phyloP scores from a whole-genome alignment of 2,888 invertebrate genomes.

The Idaea aversata region DNA sequence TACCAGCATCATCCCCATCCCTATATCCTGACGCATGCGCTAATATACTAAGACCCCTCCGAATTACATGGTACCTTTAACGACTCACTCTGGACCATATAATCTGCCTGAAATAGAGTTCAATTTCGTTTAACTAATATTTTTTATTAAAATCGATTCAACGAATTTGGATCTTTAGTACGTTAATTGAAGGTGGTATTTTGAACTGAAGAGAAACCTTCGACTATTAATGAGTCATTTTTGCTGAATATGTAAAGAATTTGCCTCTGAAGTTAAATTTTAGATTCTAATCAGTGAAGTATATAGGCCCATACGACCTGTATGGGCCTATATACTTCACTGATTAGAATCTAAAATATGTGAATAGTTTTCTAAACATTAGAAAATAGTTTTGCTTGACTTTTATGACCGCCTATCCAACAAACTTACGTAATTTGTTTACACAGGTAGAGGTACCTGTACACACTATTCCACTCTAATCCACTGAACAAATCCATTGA shows the following conservation, averaged over 20 bases:
- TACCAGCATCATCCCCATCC: background rate
- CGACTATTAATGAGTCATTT: background rate
- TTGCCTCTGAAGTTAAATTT: background rate
- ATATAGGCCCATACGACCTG: background rate
- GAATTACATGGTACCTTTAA: background rate
- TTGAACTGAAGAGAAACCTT: background rate
- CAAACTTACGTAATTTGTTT: too few relatives aligned
- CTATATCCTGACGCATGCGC: background rate
- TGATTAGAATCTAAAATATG: background rate
- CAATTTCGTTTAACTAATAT: background rate
- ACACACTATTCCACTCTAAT: too few relatives aligned
- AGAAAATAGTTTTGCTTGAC: conserved; percentile 7
- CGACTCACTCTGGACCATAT: background rate
- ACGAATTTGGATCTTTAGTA: background rate
- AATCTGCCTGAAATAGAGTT: background rate
- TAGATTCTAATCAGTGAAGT: background rate
- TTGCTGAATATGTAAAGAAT: too few relatives aligned
- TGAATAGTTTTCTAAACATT: background rate
- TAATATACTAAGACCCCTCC: background rate
- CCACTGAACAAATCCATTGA: too few relatives aligned
- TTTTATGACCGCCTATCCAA: background rate
- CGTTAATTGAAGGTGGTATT: background rate
- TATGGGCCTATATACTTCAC: background rate
- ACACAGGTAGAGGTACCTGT: too few relatives aligned
- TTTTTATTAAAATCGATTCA: background rate